Evolutionary conservation across 2,888 invertebrate species (phyloP), one percentile per base, ranked within the genome.

Genomic region (Melanophora roralis): DNA sequence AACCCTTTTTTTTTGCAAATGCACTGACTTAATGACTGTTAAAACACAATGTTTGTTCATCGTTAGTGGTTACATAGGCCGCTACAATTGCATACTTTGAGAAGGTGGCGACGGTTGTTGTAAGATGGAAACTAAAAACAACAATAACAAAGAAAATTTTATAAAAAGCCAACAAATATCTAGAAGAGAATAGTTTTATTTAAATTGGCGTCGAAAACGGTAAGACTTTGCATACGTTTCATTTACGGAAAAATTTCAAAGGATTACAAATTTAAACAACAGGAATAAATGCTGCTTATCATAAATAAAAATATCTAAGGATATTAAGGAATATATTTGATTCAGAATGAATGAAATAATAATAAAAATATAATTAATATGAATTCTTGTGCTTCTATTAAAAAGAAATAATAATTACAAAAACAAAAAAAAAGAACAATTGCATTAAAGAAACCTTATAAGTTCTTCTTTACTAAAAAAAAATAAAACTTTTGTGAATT

Each of bases 1-100:
- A 84, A 88, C 88, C 87, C 34, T 80, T 75, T 59, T 62, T 64
- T 55, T 38, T 65, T 65, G 47, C 40, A 78, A 64, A 59, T 64
- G 53, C n/a, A 57, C 45, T 72, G 49, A 21, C 34, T 68, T 43
- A 36, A 21, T 51, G 38, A 32, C 34, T 60, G 6, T 27, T 27
- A 53, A 78, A 74, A 82, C 27, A 78, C 59, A 64, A 74, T 78
- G 67, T 69, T 73, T 73, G 81, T 81, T 82, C n/a, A 23, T 60
- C 43, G 64, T 73, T 73, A 79, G 82, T 74, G 81, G 79, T 82
- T 81, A 75, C 72, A 34, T 81, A 80, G 81, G 59, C 75, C 77
- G 77, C 49, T 55, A 71, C 62, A 71, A 72, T 51, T 76, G 47
- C 49, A 36, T 69, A 27, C 27, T 27, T 27, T 49, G 19, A 45